phyloP scores from a whole-genome alignment of 2,888 invertebrate species.

The Aproaerema taeniolella region DNA sequence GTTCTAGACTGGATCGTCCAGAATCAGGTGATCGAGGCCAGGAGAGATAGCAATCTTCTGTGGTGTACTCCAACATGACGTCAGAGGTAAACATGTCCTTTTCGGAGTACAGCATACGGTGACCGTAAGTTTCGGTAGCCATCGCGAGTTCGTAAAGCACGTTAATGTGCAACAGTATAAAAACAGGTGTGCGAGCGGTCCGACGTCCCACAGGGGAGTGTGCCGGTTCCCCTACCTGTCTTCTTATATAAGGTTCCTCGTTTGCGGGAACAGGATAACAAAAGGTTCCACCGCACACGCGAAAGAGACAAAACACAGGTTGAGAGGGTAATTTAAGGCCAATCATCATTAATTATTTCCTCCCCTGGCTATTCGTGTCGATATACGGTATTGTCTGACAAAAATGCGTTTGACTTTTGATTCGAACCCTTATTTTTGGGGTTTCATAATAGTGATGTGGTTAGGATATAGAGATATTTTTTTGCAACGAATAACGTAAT shows the following conservation, averaged over 20 bases:
- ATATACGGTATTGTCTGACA: conserved; percentile 45
- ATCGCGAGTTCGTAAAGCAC: conserved; percentile 31
- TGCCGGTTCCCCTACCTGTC: conserved; percentile 55
- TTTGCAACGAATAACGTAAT: background rate
- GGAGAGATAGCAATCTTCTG: conserved; percentile 60
- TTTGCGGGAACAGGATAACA: conserved; percentile 46
- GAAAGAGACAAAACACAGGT: conserved; percentile 43
- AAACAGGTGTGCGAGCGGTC: conserved; percentile 53
- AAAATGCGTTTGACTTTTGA: conserved; percentile 34
- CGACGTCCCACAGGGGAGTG: conserved; percentile 62
- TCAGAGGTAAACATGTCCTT: conserved; percentile 66
- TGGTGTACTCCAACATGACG: conserved; percentile 64
- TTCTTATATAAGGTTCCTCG: conserved; percentile 65
- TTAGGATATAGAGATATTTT: background rate
- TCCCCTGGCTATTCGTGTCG: conserved; percentile 58
- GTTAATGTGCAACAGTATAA: conserved; percentile 1
- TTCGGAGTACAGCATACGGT: conserved; percentile 60
- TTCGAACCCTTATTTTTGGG: conserved; percentile 9
- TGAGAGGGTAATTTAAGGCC: conserved; percentile 73
- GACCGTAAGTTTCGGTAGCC: conserved; percentile 73
- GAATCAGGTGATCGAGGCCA: conserved; percentile 74
- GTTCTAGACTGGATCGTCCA: conserved; percentile 68
- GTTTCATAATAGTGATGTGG: conserved; percentile 4
- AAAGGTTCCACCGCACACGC: conserved; percentile 28
- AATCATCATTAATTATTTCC: conserved; percentile 76